phyloP scores from a whole-genome alignment of 2,113 vertebrate genomes.

The Psittacus erithacus region DNA sequence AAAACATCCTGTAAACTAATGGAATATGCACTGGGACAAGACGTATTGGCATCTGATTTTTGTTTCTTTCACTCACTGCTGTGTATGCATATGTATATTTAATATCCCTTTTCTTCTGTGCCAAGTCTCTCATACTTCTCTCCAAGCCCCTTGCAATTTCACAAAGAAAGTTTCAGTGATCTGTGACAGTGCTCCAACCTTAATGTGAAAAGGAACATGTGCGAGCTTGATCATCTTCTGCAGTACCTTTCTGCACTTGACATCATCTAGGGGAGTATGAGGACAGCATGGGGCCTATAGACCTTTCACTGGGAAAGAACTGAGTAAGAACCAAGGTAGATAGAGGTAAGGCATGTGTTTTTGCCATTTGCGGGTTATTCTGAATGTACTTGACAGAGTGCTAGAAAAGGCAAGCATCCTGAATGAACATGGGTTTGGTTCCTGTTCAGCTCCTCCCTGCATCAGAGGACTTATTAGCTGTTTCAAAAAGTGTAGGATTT shows the following conservation, averaged over 20 bases:
- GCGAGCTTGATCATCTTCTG: not conserved
- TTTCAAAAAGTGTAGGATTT: not conserved
- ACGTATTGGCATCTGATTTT: not conserved
- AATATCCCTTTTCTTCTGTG: not conserved
- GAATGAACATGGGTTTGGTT: not conserved
- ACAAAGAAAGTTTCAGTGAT: not conserved
- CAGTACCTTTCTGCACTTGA: not conserved
- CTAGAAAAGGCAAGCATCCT: not conserved
- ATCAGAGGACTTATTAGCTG: not conserved
- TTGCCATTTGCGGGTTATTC: not conserved
- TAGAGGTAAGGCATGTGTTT: not conserved
- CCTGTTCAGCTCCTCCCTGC: not conserved
- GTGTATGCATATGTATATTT: not conserved
- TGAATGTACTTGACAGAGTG: no score
- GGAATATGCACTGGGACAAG: not conserved
- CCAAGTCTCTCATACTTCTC: not conserved
- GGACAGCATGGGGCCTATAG: no score
- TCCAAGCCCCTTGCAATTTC: not conserved
- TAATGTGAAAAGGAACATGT: not conserved
- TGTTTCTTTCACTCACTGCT: not conserved
- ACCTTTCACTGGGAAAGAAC: not conserved
- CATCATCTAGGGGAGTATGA: not conserved
- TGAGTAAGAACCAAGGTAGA: not conserved
- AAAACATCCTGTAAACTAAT: not conserved
- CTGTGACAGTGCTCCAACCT: not conserved